These are phyloP conservation scores for Porites australiensis DNA, from an alignment of 64 coral and sea anemone genomes.

Conservation along the genomic window DNA sequence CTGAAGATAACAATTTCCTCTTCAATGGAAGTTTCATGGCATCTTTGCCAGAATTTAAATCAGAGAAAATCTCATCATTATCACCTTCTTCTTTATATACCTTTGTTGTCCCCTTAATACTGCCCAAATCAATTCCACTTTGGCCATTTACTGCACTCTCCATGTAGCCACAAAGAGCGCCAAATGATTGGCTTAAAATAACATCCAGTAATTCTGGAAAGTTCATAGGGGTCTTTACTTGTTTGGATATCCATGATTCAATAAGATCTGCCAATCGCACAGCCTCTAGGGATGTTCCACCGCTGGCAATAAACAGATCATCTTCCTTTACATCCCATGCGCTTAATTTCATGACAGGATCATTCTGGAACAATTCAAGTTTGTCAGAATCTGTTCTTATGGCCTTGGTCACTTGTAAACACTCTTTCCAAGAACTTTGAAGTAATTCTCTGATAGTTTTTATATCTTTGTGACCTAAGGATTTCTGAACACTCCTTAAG, in stretches of 20 bases:
- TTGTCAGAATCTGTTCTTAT: neutral
- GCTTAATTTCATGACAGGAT: neutral
- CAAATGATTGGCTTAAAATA: conserved; percentile 85
- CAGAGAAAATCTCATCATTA: neutral
- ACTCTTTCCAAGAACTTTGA: neutral
- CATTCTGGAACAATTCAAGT: neutral
- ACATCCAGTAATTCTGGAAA: conserved; percentile 76
- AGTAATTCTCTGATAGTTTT: conserved; percentile 25
- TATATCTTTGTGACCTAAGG: neutral
- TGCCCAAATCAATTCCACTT: neutral
- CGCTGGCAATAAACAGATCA: conserved; percentile 75
- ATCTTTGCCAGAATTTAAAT: neutral
- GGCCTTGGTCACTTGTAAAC: neutral
- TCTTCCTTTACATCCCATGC: conserved; percentile 5
- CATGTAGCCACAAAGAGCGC: conserved; percentile 62
- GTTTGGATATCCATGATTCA: conserved; percentile 60
- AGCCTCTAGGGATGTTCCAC: conserved; percentile 84
- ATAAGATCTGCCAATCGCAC: conserved; percentile 76
- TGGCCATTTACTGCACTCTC: neutral
- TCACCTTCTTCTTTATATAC: too few species aligned
- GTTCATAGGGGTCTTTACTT: neutral
- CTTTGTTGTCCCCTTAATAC: neutral
- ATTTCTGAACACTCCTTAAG: conserved; percentile 30
- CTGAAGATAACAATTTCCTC: neutral
- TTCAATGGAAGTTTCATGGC: neutral